Evolutionary conservation across 2,888 invertebrate species (phyloP), one percentile per base, ranked within the genome.

Genomic region (Athripsodes cinereus): DNA sequence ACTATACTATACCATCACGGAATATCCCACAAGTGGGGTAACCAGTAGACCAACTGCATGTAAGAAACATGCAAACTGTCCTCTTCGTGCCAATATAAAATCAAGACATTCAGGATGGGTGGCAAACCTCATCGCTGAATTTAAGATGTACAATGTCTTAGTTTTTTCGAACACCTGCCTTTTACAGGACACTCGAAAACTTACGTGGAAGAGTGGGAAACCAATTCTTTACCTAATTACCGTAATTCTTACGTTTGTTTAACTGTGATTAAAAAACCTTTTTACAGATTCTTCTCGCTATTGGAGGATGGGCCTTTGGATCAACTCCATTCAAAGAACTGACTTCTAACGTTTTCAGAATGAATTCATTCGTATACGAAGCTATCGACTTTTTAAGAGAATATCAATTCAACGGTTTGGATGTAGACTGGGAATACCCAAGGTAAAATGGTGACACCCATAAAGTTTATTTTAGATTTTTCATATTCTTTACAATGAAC

Each of bases 241-340:
- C 34, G 11, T 11, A 34, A 40, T 22, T 57, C 2, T 11, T 20
- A 13, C 19, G 51, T 51, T 53, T 19, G 31, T 48, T 53, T 19
- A 6, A 16, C 26, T 62, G 13, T 55, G 62, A 52, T 44, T 22
- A 10, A 26, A 26, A 26, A 26, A 6, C 26, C 58, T 58, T 63
- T 69, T 6, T 67, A 26, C 10, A 92, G 86, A 82, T 92, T 61
- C 75, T 92, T 0, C 74, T 93, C 16, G 92, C 92, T 1, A 92
- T 96, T 66, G 96, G 96, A 58, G 96, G 96, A 19, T 96, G 96
- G 96, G 93, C 93, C 1, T 96, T 96, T 68, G 96, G 96, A 11
- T 95, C 96, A 1, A 93, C 92, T 0, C 94, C 94, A 2, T 94
- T 93, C 81, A 93, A 92, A 76, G 93, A 94, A 70, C 80, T 95